Base-by-base conservation (phyloP, 92 coral and sea anemone species). In the Epizoanthus illoricatus region DNA sequence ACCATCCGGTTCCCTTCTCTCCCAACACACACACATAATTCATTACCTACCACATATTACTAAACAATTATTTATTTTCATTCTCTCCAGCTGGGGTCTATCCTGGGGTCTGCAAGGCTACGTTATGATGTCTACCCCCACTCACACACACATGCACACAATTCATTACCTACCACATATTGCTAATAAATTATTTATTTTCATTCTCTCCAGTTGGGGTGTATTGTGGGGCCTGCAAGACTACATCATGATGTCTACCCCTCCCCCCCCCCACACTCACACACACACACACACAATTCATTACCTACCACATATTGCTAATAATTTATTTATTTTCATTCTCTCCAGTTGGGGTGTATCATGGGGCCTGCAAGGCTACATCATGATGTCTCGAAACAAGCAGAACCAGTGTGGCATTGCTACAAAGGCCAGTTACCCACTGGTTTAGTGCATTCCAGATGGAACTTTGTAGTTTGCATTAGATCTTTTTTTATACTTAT, bases 321-420 rank as follows among this genome's bases (percentile, higher is more conserved):
- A 42, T 5, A 18, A 54, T 7, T 24, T 55, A 5, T 65, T 3
- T 33, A 13, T 74, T 75, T 84, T 54, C 33, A 15, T 43, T 18
- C 61, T 58, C 20, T 41, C 41, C 15, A 84, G 97, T 54, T 93
- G 95, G 95, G 98, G 90, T 1, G 23, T 67, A 58, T 7, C 60
- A 19, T 93, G 98, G 98, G 98, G 98, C 4, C 69, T 61, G 52
- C 70, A 91, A 24, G 98, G 98, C 1, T 93, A 93, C 90, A 93
- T 93, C 84, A 86, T 69, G 87, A 93, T 93, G 98, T 80, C 95
- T 17, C 87, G 95, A 20, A 89, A 93, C 92, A 93, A 90, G 63
- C 59, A 93, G 60, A 93, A 93, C 80, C 94, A 91, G 79, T 93
- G 97, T 66, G 98, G 98, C 55, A 93, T 93, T 55, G 98, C 98